phyloP scores from a whole-genome alignment of 1,140 invertebrate species.

The Zaprionus ghesquierei region DNA sequence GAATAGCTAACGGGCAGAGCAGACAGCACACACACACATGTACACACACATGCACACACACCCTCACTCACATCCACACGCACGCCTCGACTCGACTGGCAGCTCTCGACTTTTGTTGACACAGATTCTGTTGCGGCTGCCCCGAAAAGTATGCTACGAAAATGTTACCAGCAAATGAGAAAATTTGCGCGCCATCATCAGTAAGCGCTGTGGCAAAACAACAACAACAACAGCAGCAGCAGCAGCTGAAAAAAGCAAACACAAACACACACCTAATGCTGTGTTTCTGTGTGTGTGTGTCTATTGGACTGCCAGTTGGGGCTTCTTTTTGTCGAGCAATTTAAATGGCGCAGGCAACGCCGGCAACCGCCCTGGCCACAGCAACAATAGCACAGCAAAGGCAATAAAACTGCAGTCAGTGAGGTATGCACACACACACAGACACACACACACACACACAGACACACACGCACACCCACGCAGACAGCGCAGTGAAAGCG shows the following conservation, averaged over 20 bases:
- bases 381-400: conserved; percentile 51
- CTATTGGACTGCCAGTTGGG: conserved; percentile 57
- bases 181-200: conserved; percentile 66
- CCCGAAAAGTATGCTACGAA: conserved; percentile 62
- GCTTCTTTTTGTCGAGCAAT: conserved; percentile 68
- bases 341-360: conserved; percentile 53
- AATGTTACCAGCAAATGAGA: conserved; percentile 66
- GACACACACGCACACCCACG: conserved; percentile 14
- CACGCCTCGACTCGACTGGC: neutral
- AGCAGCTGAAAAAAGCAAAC: conserved; percentile 8
- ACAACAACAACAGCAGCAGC: neutral
- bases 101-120: conserved; percentile 57
- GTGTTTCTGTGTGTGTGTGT: conserved; percentile 14
- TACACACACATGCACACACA: neutral
- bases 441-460: conserved; percentile 12
- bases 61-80: neutral
- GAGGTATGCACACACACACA: conserved; percentile 22
- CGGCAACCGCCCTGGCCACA: conserved; percentile 46
- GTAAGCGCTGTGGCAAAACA: conserved; percentile 14
- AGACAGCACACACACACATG: conserved; percentile 13
- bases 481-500: conserved; percentile 55
- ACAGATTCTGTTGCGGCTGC: conserved; percentile 60
- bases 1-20: neutral
- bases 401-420: conserved; percentile 63
- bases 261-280: conserved; percentile 1